Conservation (phyloP, 2,888 invertebrate species). For the Listrodromus nycthemerus region DNA sequence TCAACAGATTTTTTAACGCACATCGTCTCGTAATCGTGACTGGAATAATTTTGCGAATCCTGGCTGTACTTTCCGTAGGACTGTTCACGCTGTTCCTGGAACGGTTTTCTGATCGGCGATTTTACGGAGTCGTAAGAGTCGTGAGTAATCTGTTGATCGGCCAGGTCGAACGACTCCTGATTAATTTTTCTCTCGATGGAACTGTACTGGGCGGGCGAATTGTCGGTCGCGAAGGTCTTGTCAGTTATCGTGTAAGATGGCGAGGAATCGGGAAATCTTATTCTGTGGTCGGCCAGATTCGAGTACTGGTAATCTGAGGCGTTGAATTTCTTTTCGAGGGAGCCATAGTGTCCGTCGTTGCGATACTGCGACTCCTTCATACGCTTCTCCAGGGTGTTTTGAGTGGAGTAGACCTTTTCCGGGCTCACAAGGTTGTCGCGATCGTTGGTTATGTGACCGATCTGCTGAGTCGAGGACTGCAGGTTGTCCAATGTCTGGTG, state of each 20-base stretch:
- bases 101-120: constrained; percentile 68
- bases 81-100: constrained; percentile 68
- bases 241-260: constrained; percentile 69
- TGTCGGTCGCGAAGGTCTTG: constrained; percentile 70
- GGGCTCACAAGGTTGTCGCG: constrained; percentile 79
- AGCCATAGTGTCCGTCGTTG: constrained; percentile 74
- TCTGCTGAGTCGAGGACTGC: constrained; percentile 73
- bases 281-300: constrained; percentile 19
- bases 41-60: constrained; percentile 66
- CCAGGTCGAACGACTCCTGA: constrained; percentile 70
- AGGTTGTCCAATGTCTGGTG: constrained; percentile 74
- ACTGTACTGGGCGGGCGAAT: constrained; percentile 77
- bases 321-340: constrained; percentile 69
- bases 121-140: constrained; percentile 65
- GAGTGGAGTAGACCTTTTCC: constrained; percentile 81
- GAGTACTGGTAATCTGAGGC: constrained; percentile 52
- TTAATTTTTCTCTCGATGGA: constrained; percentile 80
- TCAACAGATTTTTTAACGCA: constrained; percentile 36
- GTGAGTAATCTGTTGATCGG: constrained; percentile 28
- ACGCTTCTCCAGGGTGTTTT: constrained; percentile 79
- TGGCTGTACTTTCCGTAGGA: constrained; percentile 67
- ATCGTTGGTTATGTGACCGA: constrained; percentile 75
- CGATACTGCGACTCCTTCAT: constrained; percentile 77
- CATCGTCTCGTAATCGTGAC: constrained; percentile 65
- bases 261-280: constrained; percentile 43